These are phyloP conservation scores for Cynaeus angustus DNA, from an alignment of 2,888 invertebrate species.

Conservation along the genomic window DNA sequence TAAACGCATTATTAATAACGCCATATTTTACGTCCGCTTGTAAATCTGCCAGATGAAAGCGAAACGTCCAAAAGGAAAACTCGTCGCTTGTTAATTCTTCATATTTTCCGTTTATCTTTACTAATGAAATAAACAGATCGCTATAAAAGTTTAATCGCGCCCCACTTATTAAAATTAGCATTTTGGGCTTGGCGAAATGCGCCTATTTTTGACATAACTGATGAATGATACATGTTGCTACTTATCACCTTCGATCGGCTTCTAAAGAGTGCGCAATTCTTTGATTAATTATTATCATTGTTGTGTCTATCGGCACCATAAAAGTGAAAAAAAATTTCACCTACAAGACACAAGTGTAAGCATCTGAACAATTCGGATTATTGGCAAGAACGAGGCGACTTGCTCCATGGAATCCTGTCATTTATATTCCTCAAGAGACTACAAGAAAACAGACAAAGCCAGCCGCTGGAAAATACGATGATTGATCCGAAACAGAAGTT, in stretches of 20 bases:
- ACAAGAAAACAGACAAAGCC: constrained; percentile 39
- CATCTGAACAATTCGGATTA: constrained; percentile 23
- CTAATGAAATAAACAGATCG: constrained; percentile 38
- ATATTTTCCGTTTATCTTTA: constrained; percentile 34
- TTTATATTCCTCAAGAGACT: constrained; percentile 33
- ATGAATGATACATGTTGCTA: constrained; percentile 34
- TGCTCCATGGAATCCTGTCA: constrained; percentile 32
- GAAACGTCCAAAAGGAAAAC: constrained; percentile 38
- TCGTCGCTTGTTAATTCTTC: constrained; percentile 39
- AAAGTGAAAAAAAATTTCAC: constrained; percentile 6
- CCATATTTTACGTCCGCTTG: constrained; percentile 50
- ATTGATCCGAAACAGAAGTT: constrained; percentile 51
- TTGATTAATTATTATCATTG: constrained; percentile 32
- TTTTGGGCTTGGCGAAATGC: constrained; percentile 47
- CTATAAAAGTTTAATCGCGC: constrained; percentile 48
- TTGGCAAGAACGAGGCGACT: constrained; percentile 24
- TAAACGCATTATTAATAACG: constrained; percentile 46
- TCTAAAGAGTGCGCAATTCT: constrained; percentile 15
- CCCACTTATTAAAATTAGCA: constrained; percentile 51
- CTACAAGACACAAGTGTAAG: constrained; percentile 18
- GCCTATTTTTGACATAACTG: constrained; percentile 37
- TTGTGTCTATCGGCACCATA: constrained; percentile 7
- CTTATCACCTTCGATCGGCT: constrained; percentile 18
- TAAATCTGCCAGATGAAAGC: constrained; percentile 57
- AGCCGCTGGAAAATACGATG: constrained; percentile 45